phyloP scores from a whole-genome alignment of 2,113 vertebrate genomes.

The Cyprinus carpio region DNA sequence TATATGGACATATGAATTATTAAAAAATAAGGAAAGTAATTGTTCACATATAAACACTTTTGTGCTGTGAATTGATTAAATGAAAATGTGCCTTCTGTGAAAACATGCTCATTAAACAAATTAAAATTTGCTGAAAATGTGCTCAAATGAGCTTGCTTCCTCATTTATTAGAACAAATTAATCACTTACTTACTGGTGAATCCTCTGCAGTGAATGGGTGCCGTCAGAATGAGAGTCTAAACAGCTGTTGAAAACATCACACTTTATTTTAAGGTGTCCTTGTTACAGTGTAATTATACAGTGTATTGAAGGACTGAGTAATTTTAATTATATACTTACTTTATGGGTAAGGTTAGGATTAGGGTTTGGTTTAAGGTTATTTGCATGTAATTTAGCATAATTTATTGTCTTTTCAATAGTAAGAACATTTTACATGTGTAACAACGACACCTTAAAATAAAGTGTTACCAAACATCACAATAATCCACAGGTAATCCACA shows the following conservation, averaged over 20 bases:
- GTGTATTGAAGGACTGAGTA: too few relatives aligned
- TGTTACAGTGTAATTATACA: too few relatives aligned
- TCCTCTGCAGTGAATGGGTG: neutral
- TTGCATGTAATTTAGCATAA: too few relatives aligned
- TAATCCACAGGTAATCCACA: neutral
- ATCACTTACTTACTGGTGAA: neutral
- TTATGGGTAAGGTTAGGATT: too few relatives aligned
- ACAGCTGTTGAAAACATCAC: neutral
- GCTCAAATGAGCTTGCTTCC: too few relatives aligned
- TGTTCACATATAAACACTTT: neutral
- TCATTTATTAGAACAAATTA: neutral
- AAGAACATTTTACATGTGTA: too few relatives aligned
- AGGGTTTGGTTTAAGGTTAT: too few relatives aligned
- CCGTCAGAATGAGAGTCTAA: neutral
- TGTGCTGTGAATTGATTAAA: neutral
- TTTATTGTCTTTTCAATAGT: too few relatives aligned
- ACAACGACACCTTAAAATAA: too few relatives aligned
- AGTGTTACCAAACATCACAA: neutral
- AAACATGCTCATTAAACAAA: neutral
- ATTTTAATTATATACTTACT: too few relatives aligned
- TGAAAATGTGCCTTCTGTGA: neutral
- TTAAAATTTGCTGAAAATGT: too few relatives aligned
- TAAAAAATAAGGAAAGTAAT: neutral
- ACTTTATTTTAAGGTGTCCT: too few relatives aligned
- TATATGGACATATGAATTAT: neutral